Conservation (phyloP, 1,140 invertebrate genomes). For the Brachionus rotundiformis region DNA sequence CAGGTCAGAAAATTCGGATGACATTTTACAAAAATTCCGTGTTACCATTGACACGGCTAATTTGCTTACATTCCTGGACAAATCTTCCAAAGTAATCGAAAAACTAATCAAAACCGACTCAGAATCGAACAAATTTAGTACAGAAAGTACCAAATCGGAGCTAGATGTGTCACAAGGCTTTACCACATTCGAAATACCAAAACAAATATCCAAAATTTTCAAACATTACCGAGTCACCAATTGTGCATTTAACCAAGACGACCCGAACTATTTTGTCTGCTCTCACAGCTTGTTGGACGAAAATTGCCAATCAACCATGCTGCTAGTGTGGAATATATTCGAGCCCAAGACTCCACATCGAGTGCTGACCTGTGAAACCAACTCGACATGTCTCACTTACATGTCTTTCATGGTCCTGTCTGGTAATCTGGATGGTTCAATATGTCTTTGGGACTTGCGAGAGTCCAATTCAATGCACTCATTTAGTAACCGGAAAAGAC, state of each 20-base stretch:
- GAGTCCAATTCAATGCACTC: constrained; percentile 23
- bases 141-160: constrained; percentile 14
- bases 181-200: not conserved
- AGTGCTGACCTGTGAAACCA: constrained; percentile 17
- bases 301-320: not conserved
- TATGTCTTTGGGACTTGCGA: constrained; percentile 36
- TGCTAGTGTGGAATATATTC: constrained; percentile 32
- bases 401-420: constrained; percentile 31
- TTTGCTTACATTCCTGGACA: constrained; percentile 11
- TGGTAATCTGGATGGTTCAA: constrained; percentile 41
- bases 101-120: not conserved
- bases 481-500: not conserved
- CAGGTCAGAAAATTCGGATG: not conserved
- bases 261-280: constrained; percentile 25
- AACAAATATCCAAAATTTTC: not conserved
- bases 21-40: constrained; percentile 47
- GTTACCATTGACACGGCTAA: not conserved
- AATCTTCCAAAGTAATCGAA: constrained; percentile 47
- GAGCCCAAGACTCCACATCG: constrained; percentile 5
- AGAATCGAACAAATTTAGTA: not conserved
- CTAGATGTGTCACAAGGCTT: constrained; percentile 34
- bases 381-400: constrained; percentile 6
- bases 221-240: not conserved
- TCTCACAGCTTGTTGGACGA: not conserved
- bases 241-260: not conserved